Conservation (phyloP, 2,113 vertebrate species). For the Nannobrachium achirus region DNA sequence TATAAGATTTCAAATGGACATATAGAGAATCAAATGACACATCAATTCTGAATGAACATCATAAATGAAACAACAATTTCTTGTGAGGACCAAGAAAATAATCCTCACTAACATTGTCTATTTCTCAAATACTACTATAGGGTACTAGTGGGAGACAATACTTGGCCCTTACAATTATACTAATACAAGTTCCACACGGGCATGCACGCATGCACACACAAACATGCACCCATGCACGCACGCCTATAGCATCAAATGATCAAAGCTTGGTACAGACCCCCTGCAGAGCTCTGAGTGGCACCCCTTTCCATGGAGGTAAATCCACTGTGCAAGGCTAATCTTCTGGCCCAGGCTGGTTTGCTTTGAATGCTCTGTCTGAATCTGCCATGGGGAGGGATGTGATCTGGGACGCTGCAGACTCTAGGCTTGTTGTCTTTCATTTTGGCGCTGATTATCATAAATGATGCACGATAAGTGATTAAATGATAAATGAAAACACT, state of each 20-base stretch:
- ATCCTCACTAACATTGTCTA: too few species aligned
- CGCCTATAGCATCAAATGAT: conserved; percentile 29
- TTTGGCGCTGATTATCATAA: too few species aligned
- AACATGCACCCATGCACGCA: neutral
- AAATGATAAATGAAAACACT: too few species aligned
- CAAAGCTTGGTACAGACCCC: neutral
- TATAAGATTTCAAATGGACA: too few species aligned
- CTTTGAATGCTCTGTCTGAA: conserved; percentile 55
- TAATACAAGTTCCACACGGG: neutral
- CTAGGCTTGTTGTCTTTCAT: neutral
- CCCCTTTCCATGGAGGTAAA: conserved; percentile 47
- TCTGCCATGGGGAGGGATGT: conserved; percentile 8
- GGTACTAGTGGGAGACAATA: too few species aligned
- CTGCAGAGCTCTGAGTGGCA: conserved; percentile 44
- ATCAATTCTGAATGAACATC: too few species aligned
- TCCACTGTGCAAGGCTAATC: conserved; percentile 18
- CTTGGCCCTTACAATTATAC: too few species aligned
- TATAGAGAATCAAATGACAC: too few species aligned
- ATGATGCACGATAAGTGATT: too few species aligned
- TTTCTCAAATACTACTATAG: too few species aligned
- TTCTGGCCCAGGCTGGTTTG: conserved; percentile 26
- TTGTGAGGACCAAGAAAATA: too few species aligned
- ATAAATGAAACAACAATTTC: too few species aligned
- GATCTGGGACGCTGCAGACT: conserved; percentile 40
- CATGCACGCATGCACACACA: neutral